Evolutionary conservation across 2,113 vertebrate genomes (phyloP).

Genomic region (Spermophilus dauricus): DNA sequence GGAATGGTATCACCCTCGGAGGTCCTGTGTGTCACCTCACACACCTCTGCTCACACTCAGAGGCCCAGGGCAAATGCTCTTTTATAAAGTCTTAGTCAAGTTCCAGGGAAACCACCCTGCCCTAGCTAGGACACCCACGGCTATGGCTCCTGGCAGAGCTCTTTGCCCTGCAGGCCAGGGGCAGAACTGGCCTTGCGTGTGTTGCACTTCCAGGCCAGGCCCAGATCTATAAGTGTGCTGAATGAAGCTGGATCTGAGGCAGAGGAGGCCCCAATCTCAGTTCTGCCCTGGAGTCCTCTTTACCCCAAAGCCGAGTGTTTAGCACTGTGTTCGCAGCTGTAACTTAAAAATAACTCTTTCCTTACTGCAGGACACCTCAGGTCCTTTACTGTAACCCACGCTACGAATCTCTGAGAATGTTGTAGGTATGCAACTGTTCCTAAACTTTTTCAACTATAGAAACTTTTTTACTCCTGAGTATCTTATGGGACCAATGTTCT

Average conservation of each 20-base stretch:
- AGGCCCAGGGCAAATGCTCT: neutral
- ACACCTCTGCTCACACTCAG: neutral
- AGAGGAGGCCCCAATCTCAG: neutral
- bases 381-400: neutral
- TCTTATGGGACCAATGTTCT: neutral
- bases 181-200: neutral
- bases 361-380: neutral
- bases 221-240: neutral
- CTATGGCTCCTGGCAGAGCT: neutral
- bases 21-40: neutral
- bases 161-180: neutral
- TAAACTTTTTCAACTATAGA: neutral
- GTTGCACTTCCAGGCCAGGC: neutral
- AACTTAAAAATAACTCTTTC: conserved; percentile 21
- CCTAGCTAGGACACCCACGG: neutral
- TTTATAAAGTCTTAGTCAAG: neutral
- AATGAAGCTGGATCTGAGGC: neutral
- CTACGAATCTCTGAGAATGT: conserved; percentile 9
- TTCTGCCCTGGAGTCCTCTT: neutral
- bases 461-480: neutral
- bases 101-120: neutral
- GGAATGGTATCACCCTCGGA: neutral
- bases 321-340: neutral
- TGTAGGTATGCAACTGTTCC: neutral
- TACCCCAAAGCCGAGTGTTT: neutral